Evolutionary conservation across 2,113 vertebrate genomes (phyloP).

Genomic region (Myiozetetes cayanensis): DNA sequence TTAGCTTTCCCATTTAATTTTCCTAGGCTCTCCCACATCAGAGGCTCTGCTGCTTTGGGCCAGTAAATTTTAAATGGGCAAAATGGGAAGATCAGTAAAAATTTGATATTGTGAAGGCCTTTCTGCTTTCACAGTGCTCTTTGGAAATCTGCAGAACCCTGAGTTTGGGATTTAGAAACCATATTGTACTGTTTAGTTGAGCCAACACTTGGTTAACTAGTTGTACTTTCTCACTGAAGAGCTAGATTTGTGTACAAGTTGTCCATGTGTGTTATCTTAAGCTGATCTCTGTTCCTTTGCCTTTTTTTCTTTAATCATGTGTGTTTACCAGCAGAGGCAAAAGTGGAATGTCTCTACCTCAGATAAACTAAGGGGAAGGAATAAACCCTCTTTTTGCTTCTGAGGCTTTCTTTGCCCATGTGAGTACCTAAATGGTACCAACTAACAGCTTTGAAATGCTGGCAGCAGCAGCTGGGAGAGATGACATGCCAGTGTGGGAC

Average conservation of each 20-base stretch:
- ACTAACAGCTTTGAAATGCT: conserved; percentile 1
- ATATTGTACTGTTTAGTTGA: not conserved
- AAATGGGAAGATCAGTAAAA: not conserved
- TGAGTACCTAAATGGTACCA: not conserved
- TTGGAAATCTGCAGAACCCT: not conserved
- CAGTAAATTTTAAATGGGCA: not conserved
- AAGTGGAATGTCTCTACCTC: not conserved
- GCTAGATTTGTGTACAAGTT: not conserved
- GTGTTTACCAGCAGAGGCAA: not conserved
- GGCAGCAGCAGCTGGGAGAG: conserved; percentile 5
- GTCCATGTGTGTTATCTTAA: not conserved
- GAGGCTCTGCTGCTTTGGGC: not conserved
- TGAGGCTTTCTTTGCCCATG: not conserved
- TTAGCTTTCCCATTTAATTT: not conserved
- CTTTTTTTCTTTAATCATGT: not conserved
- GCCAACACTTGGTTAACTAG: not conserved
- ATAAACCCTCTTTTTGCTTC: not conserved
- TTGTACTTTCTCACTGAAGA: not conserved
- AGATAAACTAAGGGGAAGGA: not conserved
- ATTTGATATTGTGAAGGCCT: not conserved
- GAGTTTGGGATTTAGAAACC: not conserved
- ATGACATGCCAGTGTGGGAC: not conserved
- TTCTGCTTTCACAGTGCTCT: not conserved
- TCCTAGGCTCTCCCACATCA: not conserved
- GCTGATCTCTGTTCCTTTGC: not conserved